Evolutionary conservation across 2,113 vertebrate species (phyloP), one percentile per base, ranked within the genome.

Genomic region (Peucedramus taeniatus): DNA sequence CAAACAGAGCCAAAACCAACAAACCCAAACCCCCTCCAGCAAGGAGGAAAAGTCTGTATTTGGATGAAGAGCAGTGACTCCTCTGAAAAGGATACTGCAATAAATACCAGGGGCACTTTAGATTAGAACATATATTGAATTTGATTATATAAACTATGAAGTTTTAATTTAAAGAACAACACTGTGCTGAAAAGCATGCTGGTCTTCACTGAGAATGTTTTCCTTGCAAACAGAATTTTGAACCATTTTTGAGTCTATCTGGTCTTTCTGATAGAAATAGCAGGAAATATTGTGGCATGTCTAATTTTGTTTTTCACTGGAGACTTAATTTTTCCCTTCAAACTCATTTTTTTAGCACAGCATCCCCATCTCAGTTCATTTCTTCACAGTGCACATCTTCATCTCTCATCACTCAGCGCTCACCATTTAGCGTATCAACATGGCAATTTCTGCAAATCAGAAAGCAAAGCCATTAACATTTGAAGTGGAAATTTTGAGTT

Each of bases 391-490:
- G 39, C 90, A 56, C 79, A 47, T 92, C 92, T 80, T 60, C 88
- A 89, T 79, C 87, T 72, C 9, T 77, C 76, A 56, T 39, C 93
- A 23, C 47, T 37, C 56, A 4, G 54, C 13, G 6, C 64, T 88
- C 86, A 14, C 65, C 72, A 44, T 80, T 93, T 69, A 66, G 68
- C 13, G 15, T 37, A 51, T 49, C 87, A 92, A 90, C 83, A 71
- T 3, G 64, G 90, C 83, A 81, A 77, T 93, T 90, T 91, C 82
- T 83, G 59, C 75, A 81, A 83, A 80, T 57, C 85, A 61, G 86
- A 75, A 78, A 89, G 90, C 72, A 92, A 83, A 81, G 42, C 76
- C 88, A 77, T 88, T 93, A 68, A 81, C 90, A 78, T 74, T 27
- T 70, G 85, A 92, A 93, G 88, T 54, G 81, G 80, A 90, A 95